Percentiles rank a stretch among this genome's conserved stretches.
These are phyloP conservation scores for Henricia sp. DNA, from an alignment of 53 echinoderm and acorn worm genomes.

Conservation along the genomic window DNA sequence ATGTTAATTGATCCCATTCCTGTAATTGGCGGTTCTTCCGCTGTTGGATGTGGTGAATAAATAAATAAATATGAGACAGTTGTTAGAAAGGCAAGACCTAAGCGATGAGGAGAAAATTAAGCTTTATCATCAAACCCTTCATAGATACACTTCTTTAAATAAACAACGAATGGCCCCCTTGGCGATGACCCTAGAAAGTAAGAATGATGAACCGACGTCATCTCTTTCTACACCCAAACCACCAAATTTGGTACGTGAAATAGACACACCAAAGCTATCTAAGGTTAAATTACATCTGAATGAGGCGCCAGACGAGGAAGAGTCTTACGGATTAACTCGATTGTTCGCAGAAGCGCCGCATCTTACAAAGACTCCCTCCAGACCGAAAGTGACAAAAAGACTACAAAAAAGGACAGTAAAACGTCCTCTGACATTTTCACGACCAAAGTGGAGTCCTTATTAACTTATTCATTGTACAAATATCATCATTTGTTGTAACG, in stretches of 20 bases:
- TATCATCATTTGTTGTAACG: not conserved
- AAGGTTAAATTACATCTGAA: not conserved
- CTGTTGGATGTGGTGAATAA: too few species aligned
- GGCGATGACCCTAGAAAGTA: constrained; percentile 23
- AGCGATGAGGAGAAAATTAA: constrained; percentile 55
- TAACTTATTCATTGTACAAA: not conserved
- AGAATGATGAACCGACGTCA: not conserved
- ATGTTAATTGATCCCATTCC: too few species aligned
- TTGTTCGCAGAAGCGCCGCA: constrained; percentile 50
- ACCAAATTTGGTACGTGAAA: not conserved
- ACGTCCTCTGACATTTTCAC: too few species aligned
- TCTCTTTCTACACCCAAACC: not conserved
- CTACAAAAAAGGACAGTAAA: not conserved
- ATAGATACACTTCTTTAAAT: constrained; percentile 51
- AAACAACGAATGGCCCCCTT: constrained; percentile 50
- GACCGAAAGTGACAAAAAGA: constrained; percentile 14
- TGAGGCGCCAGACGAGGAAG: not conserved
- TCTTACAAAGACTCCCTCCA: not conserved
- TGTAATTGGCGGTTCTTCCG: too few species aligned
- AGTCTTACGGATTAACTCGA: not conserved
- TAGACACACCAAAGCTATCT: not conserved
- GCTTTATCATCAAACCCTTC: constrained; percentile 64
- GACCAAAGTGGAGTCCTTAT: constrained; percentile 12
- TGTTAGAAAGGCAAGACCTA: constrained; percentile 49
- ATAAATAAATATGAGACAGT: constrained; percentile 56